Evolutionary conservation across 2,797 vertebrate species (phyloP), one percentile per base, ranked within the genome.

Genomic region (Acipenser ruthenus): DNA sequence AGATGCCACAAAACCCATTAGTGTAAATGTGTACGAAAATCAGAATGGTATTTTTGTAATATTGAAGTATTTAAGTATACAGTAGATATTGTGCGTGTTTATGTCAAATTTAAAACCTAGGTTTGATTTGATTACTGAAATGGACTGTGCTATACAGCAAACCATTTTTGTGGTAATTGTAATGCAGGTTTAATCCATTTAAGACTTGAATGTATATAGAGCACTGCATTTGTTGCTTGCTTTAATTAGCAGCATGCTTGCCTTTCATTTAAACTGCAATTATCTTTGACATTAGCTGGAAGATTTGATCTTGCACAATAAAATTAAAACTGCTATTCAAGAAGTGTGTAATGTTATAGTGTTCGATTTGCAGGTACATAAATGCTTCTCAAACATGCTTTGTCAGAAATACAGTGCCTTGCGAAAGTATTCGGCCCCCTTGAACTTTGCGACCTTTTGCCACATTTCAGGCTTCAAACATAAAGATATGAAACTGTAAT

Each of bases 161-260:
- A 64, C 68, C 7, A 50, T 23, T 50, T 56, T 10, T 64, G 80
- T 67, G 77, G 73, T 81, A 64, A 73, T 72, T 64, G 37, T 62
- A 15, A 67, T 53, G 50, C 69, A 50, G 58, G 62, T 64, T 80
- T 48, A 73, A 69, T 78, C 71, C 80, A 68, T 81, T 69, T 72
- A 79, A 86, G 83, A 88, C 87, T 89, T 90, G 86, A 90, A 91
- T 88, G 86, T 89, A 89, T 71, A 87, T 85, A 86, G 8, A 69
- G 73, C 23, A 37, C 23, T 15, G 66, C 77, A 66, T 59, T 58
- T 75, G 77, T 80, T 77, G 76, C 77, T 83, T 82, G 71, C 73
- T 66, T 59, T 66, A 71, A 80, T 73, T 79, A 70, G 77, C 74
- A 77, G 81, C 80, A 86, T 84, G 82, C 75, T 76, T 75, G 77